Base-by-base conservation (phyloP, 1,140 invertebrate genomes). In the Heliconius nattereri region DNA sequence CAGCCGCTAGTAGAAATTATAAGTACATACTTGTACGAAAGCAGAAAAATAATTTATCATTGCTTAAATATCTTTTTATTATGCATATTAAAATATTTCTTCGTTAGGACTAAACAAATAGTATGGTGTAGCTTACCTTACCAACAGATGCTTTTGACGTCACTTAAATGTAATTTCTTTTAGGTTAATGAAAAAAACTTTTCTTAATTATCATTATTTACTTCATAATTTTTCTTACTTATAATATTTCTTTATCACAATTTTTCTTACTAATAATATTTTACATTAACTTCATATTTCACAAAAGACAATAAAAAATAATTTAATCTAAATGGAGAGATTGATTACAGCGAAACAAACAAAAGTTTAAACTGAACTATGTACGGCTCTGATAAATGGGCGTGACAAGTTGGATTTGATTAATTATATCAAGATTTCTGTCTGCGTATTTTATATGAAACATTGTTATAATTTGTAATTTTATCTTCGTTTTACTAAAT, bases 331-430 rank as follows among this genome's bases (percentile, higher is more conserved):
- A 29, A 6, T 16, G 26, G n/a, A 37, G 71, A 71, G 66, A 71
- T 77, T 71, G 49, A 77, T 77, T 32, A 54, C 70, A 29, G 20
- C 3, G 45, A 77, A 72, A 77, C 71, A 70, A 71, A 77, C 76
- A 54, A 77, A 72, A 77, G 70, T 72, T 77, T 54, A 77, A 71
- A 77, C 45, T 54, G 49, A 72, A 35, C 76, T 72, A 77, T 71
- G 70, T 77, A 52, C 60, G 6, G 49, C 70, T 71, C 75, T 76
- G 66, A 76, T 71, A 76, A 76, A 76, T 76, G 75, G 19, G 29
- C 32, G 35, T 70, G 75, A 76, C 75, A 71, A 71, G 60, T 71
- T 71, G 19, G 9, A 77, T 77, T 71, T 77, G 76, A 77, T 77
- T 71, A 77, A 77, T 77, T 71, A 77, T 35, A 72, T 52, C 29